A percentile compares a stretch with the other conserved stretches of the same genome.
Conservation (phyloP, 1,140 invertebrate genomes). For the Drosophila micromelanica region DNA sequence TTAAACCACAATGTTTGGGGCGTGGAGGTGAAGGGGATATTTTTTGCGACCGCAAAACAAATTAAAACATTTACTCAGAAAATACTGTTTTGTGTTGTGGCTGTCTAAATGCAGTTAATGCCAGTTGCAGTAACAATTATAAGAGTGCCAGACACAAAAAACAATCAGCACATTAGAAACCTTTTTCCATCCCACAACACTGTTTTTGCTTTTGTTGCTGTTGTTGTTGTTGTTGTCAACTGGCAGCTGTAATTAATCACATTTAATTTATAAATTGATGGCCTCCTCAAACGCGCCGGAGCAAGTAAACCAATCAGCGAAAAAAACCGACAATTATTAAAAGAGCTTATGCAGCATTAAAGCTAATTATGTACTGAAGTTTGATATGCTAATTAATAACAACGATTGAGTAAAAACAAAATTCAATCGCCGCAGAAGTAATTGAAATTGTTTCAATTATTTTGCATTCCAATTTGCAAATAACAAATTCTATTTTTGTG, state of each 20-base stretch:
- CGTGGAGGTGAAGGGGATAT: background rate
- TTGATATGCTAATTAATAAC: conserved; percentile 40
- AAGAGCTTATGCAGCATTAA: conserved; percentile 41
- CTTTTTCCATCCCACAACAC: background rate
- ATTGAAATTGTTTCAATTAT: conserved; percentile 11
- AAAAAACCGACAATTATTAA: conserved; percentile 20
- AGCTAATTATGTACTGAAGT: conserved; percentile 17
- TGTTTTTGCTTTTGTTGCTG: background rate
- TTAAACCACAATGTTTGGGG: conserved; percentile 11
- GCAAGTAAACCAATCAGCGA: too few relatives aligned
- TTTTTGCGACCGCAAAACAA: conserved; percentile 29
- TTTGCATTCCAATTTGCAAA: background rate
- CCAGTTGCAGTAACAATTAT: conserved; percentile 18
- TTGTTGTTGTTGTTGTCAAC: conserved; percentile 2
- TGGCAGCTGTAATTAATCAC: conserved; percentile 39
- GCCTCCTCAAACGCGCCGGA: too few relatives aligned
- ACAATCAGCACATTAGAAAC: conserved; percentile 26
- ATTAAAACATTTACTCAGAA: conserved; percentile 44
- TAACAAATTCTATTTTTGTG: background rate
- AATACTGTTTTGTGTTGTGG: conserved; percentile 26
- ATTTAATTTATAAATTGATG: conserved; percentile 38
- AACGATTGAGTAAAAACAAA: conserved; percentile 1
- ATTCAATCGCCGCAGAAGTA: background rate
- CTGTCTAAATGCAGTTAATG: conserved; percentile 25
- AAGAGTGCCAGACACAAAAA: conserved; percentile 15